Evolutionary conservation across 2,888 invertebrate species (phyloP).

Genomic region (Megastigmus dorsalis): DNA sequence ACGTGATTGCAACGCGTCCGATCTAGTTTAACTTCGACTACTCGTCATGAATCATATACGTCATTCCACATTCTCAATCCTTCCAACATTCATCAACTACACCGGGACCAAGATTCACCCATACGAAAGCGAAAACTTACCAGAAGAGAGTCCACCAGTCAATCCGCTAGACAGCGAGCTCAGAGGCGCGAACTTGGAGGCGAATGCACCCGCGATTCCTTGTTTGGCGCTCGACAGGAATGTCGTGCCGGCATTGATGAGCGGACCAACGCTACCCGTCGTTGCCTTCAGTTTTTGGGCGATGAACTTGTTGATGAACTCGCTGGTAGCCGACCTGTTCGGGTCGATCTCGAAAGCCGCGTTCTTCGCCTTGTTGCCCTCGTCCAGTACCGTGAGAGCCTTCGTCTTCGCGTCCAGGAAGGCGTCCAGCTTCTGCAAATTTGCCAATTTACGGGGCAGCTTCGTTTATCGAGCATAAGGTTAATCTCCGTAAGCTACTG

Average conservation of each 20-base stretch:
- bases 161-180: constrained; percentile 78
- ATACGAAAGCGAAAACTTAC: too few relatives aligned
- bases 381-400: constrained; percentile 82
- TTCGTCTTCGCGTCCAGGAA: constrained; percentile 87
- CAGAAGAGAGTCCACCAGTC: constrained; percentile 74
- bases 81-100: too few relatives aligned
- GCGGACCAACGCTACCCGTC: constrained; percentile 75
- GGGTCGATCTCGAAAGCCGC: constrained; percentile 83
- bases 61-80: too few relatives aligned
- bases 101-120: too few relatives aligned
- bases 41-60: too few relatives aligned
- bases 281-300: constrained; percentile 84
- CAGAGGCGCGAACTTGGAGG: constrained; percentile 69
- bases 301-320: constrained; percentile 80
- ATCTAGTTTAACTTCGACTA: too few relatives aligned
- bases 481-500: too few relatives aligned
- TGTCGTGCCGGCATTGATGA: constrained; percentile 81
- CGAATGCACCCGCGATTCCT: constrained; percentile 66
- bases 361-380: constrained; percentile 85
- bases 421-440: constrained; percentile 86
- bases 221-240: constrained; percentile 68
- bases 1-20: too few relatives aligned
- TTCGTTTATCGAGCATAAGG: too few relatives aligned
- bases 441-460: too few relatives aligned
- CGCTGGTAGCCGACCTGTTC: constrained; percentile 78